A percentile compares a stretch with the other conserved stretches of the same genome.
Evolutionary conservation across 2,797 vertebrate species (phyloP).

Genomic region (Hoplostethus mediterraneus): DNA sequence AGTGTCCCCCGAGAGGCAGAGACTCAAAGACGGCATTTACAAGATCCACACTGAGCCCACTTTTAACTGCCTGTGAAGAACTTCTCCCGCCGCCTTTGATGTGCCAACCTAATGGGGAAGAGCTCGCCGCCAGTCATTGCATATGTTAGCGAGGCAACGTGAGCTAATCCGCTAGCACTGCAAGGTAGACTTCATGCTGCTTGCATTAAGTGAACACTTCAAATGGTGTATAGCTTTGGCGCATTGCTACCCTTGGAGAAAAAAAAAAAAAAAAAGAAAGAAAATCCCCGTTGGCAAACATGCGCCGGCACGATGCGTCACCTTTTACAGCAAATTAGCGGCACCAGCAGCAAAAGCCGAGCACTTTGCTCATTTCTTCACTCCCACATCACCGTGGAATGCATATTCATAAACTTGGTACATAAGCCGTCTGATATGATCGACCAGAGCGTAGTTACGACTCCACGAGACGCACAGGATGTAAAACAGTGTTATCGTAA

Average conservation of each 20-base stretch:
- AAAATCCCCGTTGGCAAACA: constrained; percentile 42
- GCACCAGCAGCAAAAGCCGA: constrained; percentile 19
- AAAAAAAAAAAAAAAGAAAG: not conserved
- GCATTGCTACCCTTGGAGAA: constrained; percentile 57
- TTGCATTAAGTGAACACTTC: constrained; percentile 67
- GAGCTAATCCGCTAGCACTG: constrained; percentile 78
- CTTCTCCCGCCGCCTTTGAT: constrained; percentile 84
- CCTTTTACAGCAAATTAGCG: constrained; percentile 55
- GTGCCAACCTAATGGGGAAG: constrained; percentile 85
- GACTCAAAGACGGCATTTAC: constrained; percentile 87
- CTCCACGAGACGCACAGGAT: constrained; percentile 1
- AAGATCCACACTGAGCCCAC: constrained; percentile 85
- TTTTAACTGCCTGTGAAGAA: constrained; percentile 86
- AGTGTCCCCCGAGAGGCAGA: constrained; percentile 85
- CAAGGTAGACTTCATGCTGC: constrained; percentile 74
- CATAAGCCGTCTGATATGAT: constrained; percentile 21
- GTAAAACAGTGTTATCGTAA: constrained; percentile 4
- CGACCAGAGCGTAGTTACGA: constrained; percentile 8
- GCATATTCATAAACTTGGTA: constrained; percentile 32
- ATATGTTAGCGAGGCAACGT: constrained; percentile 77
- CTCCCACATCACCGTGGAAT: not conserved
- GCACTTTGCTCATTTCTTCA: constrained; percentile 3
- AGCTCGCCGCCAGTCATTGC: constrained; percentile 81
- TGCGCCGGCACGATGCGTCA: constrained; percentile 29
- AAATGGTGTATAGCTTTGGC: constrained; percentile 58